Evolutionary conservation across 2,888 invertebrate genomes (phyloP).

Genomic region (Dryococelus australis): DNA sequence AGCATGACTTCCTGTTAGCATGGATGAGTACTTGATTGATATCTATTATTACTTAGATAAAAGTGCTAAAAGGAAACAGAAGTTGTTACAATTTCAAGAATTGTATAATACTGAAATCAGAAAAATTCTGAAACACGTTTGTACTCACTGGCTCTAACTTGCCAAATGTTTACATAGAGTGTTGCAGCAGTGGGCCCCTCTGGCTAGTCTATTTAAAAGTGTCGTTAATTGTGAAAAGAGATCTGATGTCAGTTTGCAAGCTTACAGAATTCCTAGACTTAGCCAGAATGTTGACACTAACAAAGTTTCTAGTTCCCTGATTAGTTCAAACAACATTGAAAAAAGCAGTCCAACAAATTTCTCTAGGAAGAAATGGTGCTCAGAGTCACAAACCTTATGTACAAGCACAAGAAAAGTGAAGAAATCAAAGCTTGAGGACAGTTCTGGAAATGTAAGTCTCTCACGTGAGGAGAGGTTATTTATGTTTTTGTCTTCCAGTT

Average conservation of each 20-base stretch:
- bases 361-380: background rate
- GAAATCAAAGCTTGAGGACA: background rate
- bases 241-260: too few relatives aligned
- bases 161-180: background rate
- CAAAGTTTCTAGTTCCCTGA: background rate
- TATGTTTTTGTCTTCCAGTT: background rate
- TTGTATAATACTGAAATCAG: too few relatives aligned
- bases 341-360: background rate
- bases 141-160: background rate
- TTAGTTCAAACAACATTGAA: background rate
- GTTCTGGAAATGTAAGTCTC: background rate
- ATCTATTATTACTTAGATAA: too few relatives aligned
- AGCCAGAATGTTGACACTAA: too few relatives aligned
- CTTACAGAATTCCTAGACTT: too few relatives aligned
- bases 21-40: too few relatives aligned
- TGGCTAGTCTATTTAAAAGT: background rate
- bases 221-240: background rate
- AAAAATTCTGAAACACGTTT: background rate
- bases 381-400: background rate
- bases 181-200: background rate
- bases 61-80: too few relatives aligned
- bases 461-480: background rate
- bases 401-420: background rate
- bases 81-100: too few relatives aligned
- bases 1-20: too few relatives aligned